Percentiles rank a stretch among this genome's conserved stretches.
These are phyloP conservation scores for Parazoanthus darwini DNA, from an alignment of 92 coral and sea anemone genomes.

Conservation along the genomic window DNA sequence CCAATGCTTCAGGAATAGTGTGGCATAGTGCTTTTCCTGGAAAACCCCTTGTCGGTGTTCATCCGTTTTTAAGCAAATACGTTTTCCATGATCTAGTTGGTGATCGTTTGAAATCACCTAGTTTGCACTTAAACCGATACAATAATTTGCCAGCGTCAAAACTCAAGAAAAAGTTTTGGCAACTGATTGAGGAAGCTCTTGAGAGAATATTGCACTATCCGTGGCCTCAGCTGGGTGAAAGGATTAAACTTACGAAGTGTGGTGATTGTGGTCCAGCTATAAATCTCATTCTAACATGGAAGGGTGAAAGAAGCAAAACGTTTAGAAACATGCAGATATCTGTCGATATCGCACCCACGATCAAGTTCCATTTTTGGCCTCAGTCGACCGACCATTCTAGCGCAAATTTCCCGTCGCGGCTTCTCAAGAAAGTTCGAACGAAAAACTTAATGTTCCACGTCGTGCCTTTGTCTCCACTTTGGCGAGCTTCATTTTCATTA, in stretches of 20 bases:
- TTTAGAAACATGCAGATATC: slow-evolving; percentile 25
- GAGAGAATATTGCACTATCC: neutral
- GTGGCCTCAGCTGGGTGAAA: slow-evolving; percentile 11
- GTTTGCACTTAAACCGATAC: neutral
- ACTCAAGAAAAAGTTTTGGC: neutral
- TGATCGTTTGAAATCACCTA: neutral
- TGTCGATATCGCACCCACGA: slow-evolving; percentile 38
- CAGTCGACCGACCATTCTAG: slow-evolving; percentile 26
- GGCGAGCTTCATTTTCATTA: slow-evolving; percentile 47
- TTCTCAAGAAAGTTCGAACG: slow-evolving; percentile 22
- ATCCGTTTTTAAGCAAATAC: slow-evolving; percentile 33
- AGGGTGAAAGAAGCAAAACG: slow-evolving; percentile 4
- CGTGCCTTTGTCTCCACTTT: slow-evolving; percentile 21
- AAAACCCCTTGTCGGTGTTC: slow-evolving; percentile 1
- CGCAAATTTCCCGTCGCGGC: slow-evolving; percentile 12
- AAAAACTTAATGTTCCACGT: slow-evolving; percentile 35
- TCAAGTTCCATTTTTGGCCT: slow-evolving; percentile 42
- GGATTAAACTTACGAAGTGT: neutral
- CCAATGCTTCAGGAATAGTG: slow-evolving; percentile 4
- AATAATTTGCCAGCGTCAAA: neutral
- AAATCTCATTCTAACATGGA: slow-evolving; percentile 37
- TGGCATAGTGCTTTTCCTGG: slow-evolving; percentile 48
- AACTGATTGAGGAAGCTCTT: neutral
- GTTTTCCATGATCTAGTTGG: slow-evolving; percentile 22
- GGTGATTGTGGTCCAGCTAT: slow-evolving; percentile 32